Conservation (phyloP, 2,113 vertebrate species). For the Odocoileus hemionus region DNA sequence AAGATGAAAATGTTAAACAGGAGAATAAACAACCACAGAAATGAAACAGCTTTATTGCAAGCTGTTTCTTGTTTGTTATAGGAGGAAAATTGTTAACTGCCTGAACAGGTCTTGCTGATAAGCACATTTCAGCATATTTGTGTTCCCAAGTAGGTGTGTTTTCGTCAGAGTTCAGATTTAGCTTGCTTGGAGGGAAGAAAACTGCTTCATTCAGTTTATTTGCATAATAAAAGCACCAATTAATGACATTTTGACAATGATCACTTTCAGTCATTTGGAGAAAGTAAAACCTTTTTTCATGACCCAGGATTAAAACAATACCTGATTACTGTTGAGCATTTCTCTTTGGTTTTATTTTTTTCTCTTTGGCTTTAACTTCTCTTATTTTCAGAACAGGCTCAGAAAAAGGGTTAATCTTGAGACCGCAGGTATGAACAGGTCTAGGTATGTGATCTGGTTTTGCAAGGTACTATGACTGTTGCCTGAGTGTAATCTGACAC, state of each 20-base stretch:
- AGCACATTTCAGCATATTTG: background rate
- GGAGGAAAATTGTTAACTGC: slow-evolving; percentile 26
- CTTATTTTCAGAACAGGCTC: slow-evolving; percentile 7
- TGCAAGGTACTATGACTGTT: slow-evolving; percentile 80
- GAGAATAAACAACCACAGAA: slow-evolving; percentile 14
- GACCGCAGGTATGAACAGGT: slow-evolving; percentile 81
- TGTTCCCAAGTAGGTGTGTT: slow-evolving; percentile 25
- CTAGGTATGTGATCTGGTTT: slow-evolving; percentile 82
- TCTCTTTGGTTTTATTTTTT: slow-evolving; percentile 29
- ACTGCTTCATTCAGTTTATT: background rate
- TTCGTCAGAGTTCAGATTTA: slow-evolving; percentile 44
- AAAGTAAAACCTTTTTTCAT: slow-evolving; percentile 15
- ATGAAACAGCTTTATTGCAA: slow-evolving; percentile 30
- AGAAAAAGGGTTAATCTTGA: slow-evolving; percentile 73
- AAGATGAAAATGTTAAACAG: slow-evolving; percentile 8
- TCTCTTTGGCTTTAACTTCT: slow-evolving; percentile 21
- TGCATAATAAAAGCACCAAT: background rate
- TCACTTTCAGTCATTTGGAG: background rate
- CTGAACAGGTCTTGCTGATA: slow-evolving; percentile 31
- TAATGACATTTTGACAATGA: background rate
- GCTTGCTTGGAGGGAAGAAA: background rate
- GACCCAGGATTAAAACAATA: background rate
- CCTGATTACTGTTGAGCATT: background rate
- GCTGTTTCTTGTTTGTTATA: background rate
- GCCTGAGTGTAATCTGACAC: slow-evolving; percentile 80